Evolutionary conservation across 2,888 invertebrate species (phyloP), one percentile per base, ranked within the genome.

Genomic region (Lamellibrachia columna): DNA sequence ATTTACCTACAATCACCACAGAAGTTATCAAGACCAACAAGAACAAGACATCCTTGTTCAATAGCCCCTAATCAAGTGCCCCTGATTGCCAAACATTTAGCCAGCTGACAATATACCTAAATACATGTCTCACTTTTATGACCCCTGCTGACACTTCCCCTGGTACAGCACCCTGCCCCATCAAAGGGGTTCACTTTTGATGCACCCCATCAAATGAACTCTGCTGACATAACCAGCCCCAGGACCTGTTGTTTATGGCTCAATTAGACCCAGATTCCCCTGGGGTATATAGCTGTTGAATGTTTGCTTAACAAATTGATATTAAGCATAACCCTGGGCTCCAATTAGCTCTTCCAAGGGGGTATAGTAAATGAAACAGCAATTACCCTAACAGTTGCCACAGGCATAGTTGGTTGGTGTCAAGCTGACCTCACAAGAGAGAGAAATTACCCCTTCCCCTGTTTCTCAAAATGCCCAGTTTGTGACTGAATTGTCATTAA

Each of bases 281-380:
- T 75, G 75, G 75, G 75, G 22, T 75, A n/a, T 2, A 22, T 15
- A 75, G 22, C 75, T 75, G 75, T 75, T 75, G 75, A n/a, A 11
- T 75, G 75, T 75, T 75, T 75, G 75, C 75, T 75, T 75, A 75
- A 75, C 75, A 75, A 75, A 75, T 75, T 75, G 75, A 75, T 75
- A 75, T 75, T 75, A 75, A 75, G 75, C 75, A 75, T 75, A 75
- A 75, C 75, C 75, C 75, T 75, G 75, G 75, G 75, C 75, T 75
- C 22, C 15, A 75, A 75, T 75, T 75, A 75, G 75, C 75, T 75
- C 22, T 75, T 22, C 22, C 75, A 15, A 40, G 40, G 40, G 40
- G 40, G 40, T 40, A 40, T 40, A 75, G 75, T 75, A 75, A 75
- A 75, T 75, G 75, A 75, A 75, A 75, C 75, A 75, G 75, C 75